Evolutionary conservation across 2,888 invertebrate genomes (phyloP).

Genomic region (Amblyjoppa fuscipennis): DNA sequence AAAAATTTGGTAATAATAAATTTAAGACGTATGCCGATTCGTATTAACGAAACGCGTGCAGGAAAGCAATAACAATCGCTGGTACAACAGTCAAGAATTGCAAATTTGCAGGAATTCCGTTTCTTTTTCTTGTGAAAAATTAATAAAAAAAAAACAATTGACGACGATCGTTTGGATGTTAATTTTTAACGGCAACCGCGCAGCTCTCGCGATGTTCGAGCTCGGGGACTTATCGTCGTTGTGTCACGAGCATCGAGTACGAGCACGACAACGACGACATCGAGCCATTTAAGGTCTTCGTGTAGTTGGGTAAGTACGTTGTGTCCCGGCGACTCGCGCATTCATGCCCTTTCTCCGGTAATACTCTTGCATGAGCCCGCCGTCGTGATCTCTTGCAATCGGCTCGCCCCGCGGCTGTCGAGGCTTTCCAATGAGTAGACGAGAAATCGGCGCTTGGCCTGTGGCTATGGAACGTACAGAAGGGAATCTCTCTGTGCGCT

Average conservation of each 20-base stretch:
- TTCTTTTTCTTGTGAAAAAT: not conserved
- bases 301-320: slow-evolving; percentile 59
- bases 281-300: slow-evolving; percentile 79
- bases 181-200: slow-evolving; percentile 1
- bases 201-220: slow-evolving; percentile 1
- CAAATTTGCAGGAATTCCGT: not conserved
- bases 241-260: slow-evolving; percentile 73
- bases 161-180: not conserved
- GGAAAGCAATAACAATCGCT: too few species aligned
- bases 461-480: not conserved
- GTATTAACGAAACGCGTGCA: too few species aligned
- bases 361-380: slow-evolving; percentile 17
- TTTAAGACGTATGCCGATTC: too few species aligned
- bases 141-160: not conserved
- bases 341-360: slow-evolving; percentile 19
- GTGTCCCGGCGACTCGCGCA: slow-evolving; percentile 26
- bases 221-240: slow-evolving; percentile 39
- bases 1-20: not conserved
- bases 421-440: slow-evolving; percentile 53
- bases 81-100: not conserved
- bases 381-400: slow-evolving; percentile 43
- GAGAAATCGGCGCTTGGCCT: not conserved
- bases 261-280: slow-evolving; percentile 64
- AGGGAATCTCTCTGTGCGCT: not conserved
- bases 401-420: slow-evolving; percentile 28